Conservation (phyloP, 1,140 invertebrate genomes). For the Teleogryllus occipitalis region DNA sequence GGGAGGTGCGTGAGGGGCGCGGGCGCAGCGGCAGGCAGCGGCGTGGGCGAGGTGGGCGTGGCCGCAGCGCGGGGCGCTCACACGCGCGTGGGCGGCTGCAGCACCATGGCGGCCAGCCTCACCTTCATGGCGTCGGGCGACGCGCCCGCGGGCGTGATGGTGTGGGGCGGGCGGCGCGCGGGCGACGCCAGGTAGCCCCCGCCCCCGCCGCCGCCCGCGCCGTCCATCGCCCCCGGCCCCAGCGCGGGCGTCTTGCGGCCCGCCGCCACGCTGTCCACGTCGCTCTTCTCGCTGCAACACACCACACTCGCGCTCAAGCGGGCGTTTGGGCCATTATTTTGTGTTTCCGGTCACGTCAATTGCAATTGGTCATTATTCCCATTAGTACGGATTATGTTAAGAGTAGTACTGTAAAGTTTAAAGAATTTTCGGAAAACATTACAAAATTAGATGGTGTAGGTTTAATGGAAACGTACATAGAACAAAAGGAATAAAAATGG, state of each 20-base stretch:
- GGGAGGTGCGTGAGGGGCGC: no score
- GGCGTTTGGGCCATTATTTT: not conserved
- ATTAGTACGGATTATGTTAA: no score
- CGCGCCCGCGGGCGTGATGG: constrained; percentile 32
- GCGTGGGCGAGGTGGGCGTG: no score
- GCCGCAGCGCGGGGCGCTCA: not conserved
- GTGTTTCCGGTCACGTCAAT: no score
- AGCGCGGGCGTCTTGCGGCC: constrained; percentile 19
- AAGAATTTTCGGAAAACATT: no score
- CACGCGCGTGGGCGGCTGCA: constrained; percentile 69
- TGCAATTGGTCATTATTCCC: no score
- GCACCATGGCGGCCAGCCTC: constrained; percentile 65
- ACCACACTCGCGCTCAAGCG: not conserved
- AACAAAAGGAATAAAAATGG: no score
- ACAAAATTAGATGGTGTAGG: no score
- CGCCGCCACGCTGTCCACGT: constrained; percentile 17
- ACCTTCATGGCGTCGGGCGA: constrained; percentile 68
- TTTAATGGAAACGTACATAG: no score
- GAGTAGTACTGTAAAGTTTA: no score
- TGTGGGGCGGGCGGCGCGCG: constrained; percentile 28
- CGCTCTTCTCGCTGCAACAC: constrained; percentile 20
- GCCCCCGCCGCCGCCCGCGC: constrained; percentile 10
- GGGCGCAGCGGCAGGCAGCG: no score
- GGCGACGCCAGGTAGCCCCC: constrained; percentile 23
- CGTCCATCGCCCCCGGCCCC: not conserved